phyloP scores from a whole-genome alignment of 1,140 invertebrate genomes.

The Laodelphax striatellus region DNA sequence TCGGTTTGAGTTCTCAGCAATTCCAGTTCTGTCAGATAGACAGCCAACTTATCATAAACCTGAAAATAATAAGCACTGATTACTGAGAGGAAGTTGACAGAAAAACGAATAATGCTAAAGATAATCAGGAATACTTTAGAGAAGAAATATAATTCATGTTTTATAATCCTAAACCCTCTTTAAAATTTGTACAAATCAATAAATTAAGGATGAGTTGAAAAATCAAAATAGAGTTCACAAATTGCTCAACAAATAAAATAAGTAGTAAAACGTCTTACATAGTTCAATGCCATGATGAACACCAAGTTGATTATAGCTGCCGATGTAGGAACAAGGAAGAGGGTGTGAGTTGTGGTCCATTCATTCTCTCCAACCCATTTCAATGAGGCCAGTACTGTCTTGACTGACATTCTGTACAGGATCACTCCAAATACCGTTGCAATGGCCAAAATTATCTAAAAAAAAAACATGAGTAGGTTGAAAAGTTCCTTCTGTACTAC shows the following conservation, averaged over 20 bases:
- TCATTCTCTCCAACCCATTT: constrained; percentile 27
- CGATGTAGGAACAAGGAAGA: constrained; percentile 69
- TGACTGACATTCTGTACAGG: constrained; percentile 78
- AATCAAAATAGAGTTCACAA: no score
- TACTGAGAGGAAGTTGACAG: no score
- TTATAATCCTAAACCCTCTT: no score
- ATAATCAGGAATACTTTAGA: no score
- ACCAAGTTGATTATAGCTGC: constrained; percentile 78
- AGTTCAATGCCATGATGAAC: constrained; percentile 79
- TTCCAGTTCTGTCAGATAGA: constrained; percentile 90
- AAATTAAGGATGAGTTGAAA: no score
- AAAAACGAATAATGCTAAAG: no score
- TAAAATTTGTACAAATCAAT: no score
- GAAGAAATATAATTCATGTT: no score
- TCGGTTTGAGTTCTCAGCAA: constrained; percentile 90
- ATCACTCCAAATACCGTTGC: constrained; percentile 83
- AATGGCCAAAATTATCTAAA: constrained; percentile 61
- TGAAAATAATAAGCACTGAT: constrained; percentile 27
- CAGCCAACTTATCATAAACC: constrained; percentile 80
- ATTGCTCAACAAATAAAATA: no score
- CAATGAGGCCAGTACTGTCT: constrained; percentile 54
- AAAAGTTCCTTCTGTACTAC: not conserved
- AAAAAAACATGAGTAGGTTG: no score
- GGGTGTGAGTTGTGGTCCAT: constrained; percentile 57
- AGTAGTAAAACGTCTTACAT: constrained; percentile 39